Base-by-base conservation (phyloP, 2,797 vertebrate genomes). In the Anableps anableps region DNA sequence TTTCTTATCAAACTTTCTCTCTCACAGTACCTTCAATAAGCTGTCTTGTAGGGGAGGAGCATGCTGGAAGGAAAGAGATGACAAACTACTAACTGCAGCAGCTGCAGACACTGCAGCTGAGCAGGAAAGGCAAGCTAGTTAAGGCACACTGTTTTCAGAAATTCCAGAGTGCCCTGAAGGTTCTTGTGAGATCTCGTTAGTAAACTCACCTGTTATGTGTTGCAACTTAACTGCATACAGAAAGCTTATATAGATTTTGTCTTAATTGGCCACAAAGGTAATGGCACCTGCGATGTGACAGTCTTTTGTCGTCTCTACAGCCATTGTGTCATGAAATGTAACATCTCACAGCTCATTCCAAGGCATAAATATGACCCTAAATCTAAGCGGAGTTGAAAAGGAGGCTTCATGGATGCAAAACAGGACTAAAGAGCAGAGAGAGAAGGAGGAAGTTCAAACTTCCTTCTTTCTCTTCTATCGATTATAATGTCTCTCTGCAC, bases 1-100 rank as follows among this genome's bases (percentile, higher is more conserved):
- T 77, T 88, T 88, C 82, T 78, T 83, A 87, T 84, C 79, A 82
- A 92, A 87, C 78, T 70, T 43, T 76, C 89, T 89, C 88, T 90
- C 81, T 93, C 90, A 85, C 92, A 94, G 93, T 96, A 95, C 95
- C 95, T 93, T 81, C 95, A 96, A 96, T 94, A 91, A 93, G 93
- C 93, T 95, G 89, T 88, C 91, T 50, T 58, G 50, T 2, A 77
- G 34, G 71, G 75, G 76, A 75, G 55, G n/a, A 81, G 74, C 74
- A 72, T 41, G 53, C 76, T 50, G 58, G 73, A 73, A 66, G 47
- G 71, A 74, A 75, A 81, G 38, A 43, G 4, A 70, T 70, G 77
- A 79, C 74, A 66, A 79, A 78, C 77, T 53, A 78, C 77, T 53
- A 74, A 68, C 78, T 58, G 58, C 36, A 74, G 78, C 66, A 7